These are phyloP conservation scores for Pseudorhiza aurosa DNA, from an alignment of 30 jellyfish, hydroid and myxozoan genomes.

Conservation along the genomic window DNA sequence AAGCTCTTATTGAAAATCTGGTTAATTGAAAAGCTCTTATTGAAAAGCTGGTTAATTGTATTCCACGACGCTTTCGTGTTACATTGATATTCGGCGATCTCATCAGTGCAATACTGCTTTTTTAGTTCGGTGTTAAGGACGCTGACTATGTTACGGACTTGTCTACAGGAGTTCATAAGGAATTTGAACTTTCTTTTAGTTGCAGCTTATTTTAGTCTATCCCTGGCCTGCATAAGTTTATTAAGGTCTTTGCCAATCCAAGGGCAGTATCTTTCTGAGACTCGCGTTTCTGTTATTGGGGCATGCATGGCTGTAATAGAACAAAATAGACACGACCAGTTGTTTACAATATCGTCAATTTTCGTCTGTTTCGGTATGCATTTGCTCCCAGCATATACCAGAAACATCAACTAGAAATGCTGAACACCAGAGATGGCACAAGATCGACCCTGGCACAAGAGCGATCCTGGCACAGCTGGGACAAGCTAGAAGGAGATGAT, in stretches of 20 bases:
- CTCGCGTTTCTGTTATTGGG: slow-evolving; percentile 38
- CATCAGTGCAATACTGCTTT: slow-evolving; percentile 24
- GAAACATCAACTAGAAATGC: background rate
- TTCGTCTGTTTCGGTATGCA: slow-evolving; percentile 15
- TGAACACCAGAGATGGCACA: no score
- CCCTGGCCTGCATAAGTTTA: slow-evolving; percentile 35
- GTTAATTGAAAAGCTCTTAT: no score
- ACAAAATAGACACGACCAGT: slow-evolving; percentile 22
- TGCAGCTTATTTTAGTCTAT: slow-evolving; percentile 32
- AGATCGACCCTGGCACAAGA: no score
- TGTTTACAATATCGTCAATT: slow-evolving; percentile 7
- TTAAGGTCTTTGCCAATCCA: slow-evolving; percentile 40
- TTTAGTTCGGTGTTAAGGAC: slow-evolving; percentile 6
- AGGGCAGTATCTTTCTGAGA: slow-evolving; percentile 49
- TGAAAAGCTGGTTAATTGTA: background rate
- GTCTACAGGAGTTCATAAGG: slow-evolving; percentile 27
- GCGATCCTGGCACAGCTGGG: no score
- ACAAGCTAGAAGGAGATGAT: no score
- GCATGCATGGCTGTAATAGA: slow-evolving; percentile 24
- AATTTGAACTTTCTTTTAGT: slow-evolving; percentile 13
- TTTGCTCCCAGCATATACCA: background rate
- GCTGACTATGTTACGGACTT: slow-evolving; percentile 15
- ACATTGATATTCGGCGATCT: slow-evolving; percentile 10
- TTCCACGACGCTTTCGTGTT: background rate
- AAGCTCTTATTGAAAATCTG: no score